Evolutionary conservation across 2,888 invertebrate species (phyloP), one percentile per base, ranked within the genome.

Genomic region (Torymus texanus): DNA sequence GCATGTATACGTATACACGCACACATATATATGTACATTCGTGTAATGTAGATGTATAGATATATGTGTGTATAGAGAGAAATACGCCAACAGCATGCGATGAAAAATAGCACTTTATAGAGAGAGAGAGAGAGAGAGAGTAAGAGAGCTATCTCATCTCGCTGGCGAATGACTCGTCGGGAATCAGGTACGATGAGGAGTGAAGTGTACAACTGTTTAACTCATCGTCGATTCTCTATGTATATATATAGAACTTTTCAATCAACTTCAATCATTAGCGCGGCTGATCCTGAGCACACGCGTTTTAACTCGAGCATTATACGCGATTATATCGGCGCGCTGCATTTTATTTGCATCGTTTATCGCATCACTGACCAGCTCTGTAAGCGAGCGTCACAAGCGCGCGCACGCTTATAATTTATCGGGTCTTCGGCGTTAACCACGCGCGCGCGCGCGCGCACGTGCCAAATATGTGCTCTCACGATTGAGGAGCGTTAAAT

Each of bases 71-170:
- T 24, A n/a, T 29, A 29, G 8, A 21, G n/a, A 24, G 55, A 55
- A 11, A 2, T 24, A 24, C 55, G 24, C 41, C 10, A 41, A 1
- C 41, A 11, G 16, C 13, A 16, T 12, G 14, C 61, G 18, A 53
- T 68, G 68, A 75, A 62, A 68, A 68, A 68, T 68, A 21, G 68
- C n/a, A 41, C 62, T 68, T 29, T 68, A 24, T 66, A 51, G 13
- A 16, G 0, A 24, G 21, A 21, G 21, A 21, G 1, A 21, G 21
- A 21, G 21, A 21, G 21, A 21, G 2, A 21, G 21, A 21, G 21
- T 2, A 21, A 2, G 21, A 2, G 29, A 14, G 29, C 59, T n/a
- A 56, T 51, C 21, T 51, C 21, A 67, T 61, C 41, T 41, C 8
- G 41, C 41, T 5, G 10, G 14, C 29, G 16, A 63, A 16, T 16